Evolutionary conservation across 2,113 vertebrate species (phyloP).

Genomic region (Dasypus novemcinctus): DNA sequence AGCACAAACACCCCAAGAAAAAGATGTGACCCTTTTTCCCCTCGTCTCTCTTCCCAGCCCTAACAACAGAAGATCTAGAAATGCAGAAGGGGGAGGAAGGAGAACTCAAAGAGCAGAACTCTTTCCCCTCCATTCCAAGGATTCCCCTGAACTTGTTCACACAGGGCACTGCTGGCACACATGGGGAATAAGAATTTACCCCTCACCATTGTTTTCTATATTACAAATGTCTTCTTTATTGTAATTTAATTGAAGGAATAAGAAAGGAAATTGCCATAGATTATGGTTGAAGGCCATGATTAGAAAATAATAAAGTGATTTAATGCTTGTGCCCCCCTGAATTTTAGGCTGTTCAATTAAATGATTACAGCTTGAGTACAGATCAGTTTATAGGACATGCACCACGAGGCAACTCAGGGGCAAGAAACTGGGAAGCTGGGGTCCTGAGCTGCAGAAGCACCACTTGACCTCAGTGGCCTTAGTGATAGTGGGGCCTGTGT

Average conservation of each 20-base stretch:
- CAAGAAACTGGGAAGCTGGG: neutral
- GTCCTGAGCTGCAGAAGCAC: neutral
- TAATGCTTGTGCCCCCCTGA: neutral
- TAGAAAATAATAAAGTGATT: neutral
- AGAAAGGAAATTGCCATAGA: neutral
- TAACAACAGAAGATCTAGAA: neutral
- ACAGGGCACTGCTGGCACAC: too few species aligned
- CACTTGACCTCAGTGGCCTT: neutral
- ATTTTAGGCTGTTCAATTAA: constrained; percentile 21
- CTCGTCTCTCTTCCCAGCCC: neutral
- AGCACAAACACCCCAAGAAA: neutral
- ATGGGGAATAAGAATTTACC: neutral
- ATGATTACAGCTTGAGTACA: neutral
- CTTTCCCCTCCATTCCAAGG: neutral
- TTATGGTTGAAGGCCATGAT: neutral
- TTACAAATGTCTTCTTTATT: neutral
- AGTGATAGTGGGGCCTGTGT: neutral
- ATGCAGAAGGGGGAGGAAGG: neutral
- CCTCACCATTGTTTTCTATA: neutral
- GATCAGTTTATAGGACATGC: neutral
- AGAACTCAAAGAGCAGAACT: neutral
- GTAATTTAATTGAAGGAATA: neutral
- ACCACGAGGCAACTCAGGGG: constrained; percentile 16
- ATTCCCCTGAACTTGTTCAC: neutral
- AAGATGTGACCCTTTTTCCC: neutral